Conservation (phyloP, 2,888 invertebrate genomes). For the Eilema depressum region DNA sequence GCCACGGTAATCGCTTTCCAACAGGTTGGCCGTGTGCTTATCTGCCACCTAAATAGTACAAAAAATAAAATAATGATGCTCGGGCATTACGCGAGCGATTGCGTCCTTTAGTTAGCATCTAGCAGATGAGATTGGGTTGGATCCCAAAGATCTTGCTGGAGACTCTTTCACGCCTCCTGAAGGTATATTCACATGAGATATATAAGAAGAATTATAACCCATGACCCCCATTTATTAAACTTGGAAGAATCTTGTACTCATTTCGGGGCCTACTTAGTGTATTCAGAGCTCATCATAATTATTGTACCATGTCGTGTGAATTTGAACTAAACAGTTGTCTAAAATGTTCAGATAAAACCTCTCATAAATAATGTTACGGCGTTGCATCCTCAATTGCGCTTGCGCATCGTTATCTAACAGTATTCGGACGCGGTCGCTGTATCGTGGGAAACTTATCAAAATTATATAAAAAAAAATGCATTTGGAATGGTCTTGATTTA, state of each 20-base stretch:
- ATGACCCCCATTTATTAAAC: background rate
- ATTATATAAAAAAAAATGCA: conserved; percentile 43
- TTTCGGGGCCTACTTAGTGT: background rate
- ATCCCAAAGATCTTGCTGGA: too few species aligned
- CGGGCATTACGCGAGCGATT: too few species aligned
- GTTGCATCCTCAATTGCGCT: conserved; percentile 43
- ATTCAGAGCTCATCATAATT: background rate
- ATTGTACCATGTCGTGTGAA: conserved; percentile 7
- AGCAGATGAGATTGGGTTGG: too few species aligned
- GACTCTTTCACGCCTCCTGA: too few species aligned
- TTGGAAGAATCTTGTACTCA: background rate
- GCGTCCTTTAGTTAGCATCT: too few species aligned
- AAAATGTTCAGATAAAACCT: conserved; percentile 26
- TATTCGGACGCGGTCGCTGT: conserved; percentile 9
- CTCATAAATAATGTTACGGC: conserved; percentile 35
- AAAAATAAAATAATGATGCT: too few species aligned
- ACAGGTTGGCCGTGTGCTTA: too few species aligned
- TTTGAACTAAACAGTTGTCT: conserved; percentile 6
- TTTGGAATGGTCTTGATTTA: conserved; percentile 39
- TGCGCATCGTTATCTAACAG: conserved; percentile 42
- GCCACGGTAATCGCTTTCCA: too few species aligned
- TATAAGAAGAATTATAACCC: too few species aligned
- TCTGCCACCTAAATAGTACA: too few species aligned
- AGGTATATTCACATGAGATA: too few species aligned
- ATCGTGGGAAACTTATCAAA: conserved; percentile 23